Percentiles rank a stretch among this genome's conserved stretches.
Conservation (phyloP, 2,888 invertebrate genomes). For the Chaetogeoica ovagalla region DNA sequence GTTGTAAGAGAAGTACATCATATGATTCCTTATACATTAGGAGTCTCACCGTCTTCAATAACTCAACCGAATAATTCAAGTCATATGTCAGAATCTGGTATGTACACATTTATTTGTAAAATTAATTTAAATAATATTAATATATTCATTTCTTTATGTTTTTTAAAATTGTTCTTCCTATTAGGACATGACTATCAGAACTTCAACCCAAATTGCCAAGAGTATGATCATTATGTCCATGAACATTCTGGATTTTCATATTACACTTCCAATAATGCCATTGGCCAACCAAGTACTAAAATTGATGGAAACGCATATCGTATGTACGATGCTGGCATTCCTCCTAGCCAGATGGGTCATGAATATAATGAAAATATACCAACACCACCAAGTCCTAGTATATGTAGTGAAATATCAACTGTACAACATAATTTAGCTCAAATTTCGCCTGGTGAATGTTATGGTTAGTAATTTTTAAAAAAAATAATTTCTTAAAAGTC, state of each 20-base stretch:
- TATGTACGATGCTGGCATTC: conserved; percentile 55
- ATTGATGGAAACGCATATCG: conserved; percentile 35
- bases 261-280: conserved; percentile 28
- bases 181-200: conserved; percentile 50
- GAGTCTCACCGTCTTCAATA: conserved; percentile 24
- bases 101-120: neutral
- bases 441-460: conserved; percentile 69
- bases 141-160: neutral
- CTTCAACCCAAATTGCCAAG: conserved; percentile 40
- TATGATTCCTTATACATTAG: conserved; percentile 60
- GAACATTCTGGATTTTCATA: conserved; percentile 43
- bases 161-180: neutral
- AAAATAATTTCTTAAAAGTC: neutral
- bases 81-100: conserved; percentile 51
- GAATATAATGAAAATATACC: conserved; percentile 58
- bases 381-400: conserved; percentile 58
- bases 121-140: neutral
- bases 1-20: conserved; percentile 69
- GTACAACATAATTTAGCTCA: conserved; percentile 57
- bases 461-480: conserved; percentile 59
- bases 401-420: conserved; percentile 60
- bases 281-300: conserved; percentile 23
- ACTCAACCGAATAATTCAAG: conserved; percentile 44
- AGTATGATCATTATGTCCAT: conserved; percentile 44
- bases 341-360: conserved; percentile 35